phyloP scores from a whole-genome alignment of 2,797 vertebrate species.

The Iguana delicatissima region DNA sequence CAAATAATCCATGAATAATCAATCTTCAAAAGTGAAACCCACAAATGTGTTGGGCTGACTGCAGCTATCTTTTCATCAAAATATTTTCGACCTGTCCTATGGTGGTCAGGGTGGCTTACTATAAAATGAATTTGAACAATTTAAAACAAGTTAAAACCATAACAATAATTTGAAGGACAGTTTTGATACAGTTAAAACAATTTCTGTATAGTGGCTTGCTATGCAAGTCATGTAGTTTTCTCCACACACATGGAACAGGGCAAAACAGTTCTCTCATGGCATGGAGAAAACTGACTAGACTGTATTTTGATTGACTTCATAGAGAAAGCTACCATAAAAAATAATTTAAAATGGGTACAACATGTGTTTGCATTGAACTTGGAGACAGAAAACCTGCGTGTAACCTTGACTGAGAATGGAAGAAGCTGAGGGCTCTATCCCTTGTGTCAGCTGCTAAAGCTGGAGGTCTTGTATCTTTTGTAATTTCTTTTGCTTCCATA shows the following conservation, averaged over 20 bases:
- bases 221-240: background rate
- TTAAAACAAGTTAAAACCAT: too few relatives aligned
- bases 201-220: background rate
- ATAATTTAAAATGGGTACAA: background rate
- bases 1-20: too few relatives aligned
- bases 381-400: background rate
- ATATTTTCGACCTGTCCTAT: too few relatives aligned
- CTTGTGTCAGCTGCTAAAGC: background rate
- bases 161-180: too few relatives aligned
- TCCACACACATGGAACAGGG: background rate
- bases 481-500: background rate
- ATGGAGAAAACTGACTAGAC: background rate
- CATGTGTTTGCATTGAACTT: background rate
- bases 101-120: too few relatives aligned
- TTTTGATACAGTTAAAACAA: background rate
- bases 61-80: too few relatives aligned
- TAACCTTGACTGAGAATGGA: background rate
- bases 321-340: background rate
- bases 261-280: background rate
- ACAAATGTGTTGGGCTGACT: too few relatives aligned
- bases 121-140: too few relatives aligned
- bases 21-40: too few relatives aligned
- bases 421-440: background rate
- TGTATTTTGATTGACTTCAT: background rate
- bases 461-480: background rate